Evolutionary conservation across 2,113 vertebrate genomes (phyloP).

Genomic region (Antigone vipio): DNA sequence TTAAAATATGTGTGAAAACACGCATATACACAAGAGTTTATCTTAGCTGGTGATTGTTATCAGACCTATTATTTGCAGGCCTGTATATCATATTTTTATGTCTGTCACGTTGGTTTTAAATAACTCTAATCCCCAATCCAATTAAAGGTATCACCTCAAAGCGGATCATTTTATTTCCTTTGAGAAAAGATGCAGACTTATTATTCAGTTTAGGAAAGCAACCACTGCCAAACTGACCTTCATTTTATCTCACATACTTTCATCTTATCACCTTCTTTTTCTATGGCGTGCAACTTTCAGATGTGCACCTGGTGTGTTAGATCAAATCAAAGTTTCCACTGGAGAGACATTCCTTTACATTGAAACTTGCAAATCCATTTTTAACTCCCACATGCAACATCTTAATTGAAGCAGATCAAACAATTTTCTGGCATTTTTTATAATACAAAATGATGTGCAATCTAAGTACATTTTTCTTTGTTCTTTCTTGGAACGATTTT

Average conservation of each 20-base stretch:
- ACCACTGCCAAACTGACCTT: conserved; percentile 59
- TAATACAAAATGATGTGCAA: background rate
- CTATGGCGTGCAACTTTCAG: background rate
- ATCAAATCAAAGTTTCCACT: conserved; percentile 36
- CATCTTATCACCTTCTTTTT: conserved; percentile 40
- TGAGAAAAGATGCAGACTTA: conserved; percentile 18
- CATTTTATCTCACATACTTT: conserved; percentile 46
- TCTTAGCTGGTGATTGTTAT: background rate
- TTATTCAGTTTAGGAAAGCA: conserved; percentile 34
- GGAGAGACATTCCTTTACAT: conserved; percentile 13
- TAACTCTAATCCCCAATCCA: conserved; percentile 50
- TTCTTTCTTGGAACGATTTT: background rate
- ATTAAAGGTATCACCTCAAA: conserved; percentile 44
- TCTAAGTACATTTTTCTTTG: background rate
- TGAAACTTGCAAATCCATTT: conserved; percentile 30
- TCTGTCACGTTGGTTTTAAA: conserved; percentile 15
- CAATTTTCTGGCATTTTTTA: background rate
- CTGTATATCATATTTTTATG: background rate
- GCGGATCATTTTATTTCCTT: conserved; percentile 43
- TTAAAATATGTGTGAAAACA: background rate
- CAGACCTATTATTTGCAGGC: background rate
- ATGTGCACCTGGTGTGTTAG: background rate
- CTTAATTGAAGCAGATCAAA: conserved; percentile 5
- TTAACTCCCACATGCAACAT: background rate
- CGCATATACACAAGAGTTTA: background rate